Percentiles rank a stretch among this genome's conserved stretches.
Conservation (phyloP, 2,888 invertebrate species). For the Melikaiella ostensackeni region DNA sequence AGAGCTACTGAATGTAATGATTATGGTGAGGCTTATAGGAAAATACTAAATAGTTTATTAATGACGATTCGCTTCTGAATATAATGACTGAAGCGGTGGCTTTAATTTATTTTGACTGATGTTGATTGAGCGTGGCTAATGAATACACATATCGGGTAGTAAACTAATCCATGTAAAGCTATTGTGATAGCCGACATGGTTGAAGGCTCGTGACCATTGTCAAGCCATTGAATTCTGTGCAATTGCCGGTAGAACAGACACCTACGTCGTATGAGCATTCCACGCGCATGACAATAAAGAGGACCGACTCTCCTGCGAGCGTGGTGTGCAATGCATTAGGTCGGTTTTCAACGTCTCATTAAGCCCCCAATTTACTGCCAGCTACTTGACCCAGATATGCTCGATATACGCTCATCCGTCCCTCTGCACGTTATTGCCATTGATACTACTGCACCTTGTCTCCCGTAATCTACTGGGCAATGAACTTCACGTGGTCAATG, state of each 20-base stretch:
- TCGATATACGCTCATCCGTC: slow-evolving; percentile 49
- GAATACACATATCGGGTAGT: slow-evolving; percentile 16
- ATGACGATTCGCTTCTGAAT: not conserved
- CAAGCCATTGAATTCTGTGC: slow-evolving; percentile 40
- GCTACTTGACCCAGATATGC: slow-evolving; percentile 65
- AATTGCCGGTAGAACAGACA: slow-evolving; percentile 41
- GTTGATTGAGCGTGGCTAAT: slow-evolving; percentile 17
- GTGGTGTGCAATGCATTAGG: slow-evolving; percentile 59
- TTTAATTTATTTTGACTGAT: slow-evolving; percentile 3
- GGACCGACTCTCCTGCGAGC: slow-evolving; percentile 37
- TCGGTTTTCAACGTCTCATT: slow-evolving; percentile 67
- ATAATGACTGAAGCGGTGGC: not conserved
- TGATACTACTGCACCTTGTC: slow-evolving; percentile 27
- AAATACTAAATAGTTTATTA: not conserved
- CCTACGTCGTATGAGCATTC: slow-evolving; percentile 31
- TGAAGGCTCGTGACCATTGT: slow-evolving; percentile 37
- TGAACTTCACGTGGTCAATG: slow-evolving; percentile 18
- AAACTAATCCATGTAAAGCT: slow-evolving; percentile 34
- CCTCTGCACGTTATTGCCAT: not conserved
- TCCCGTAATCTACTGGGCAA: not conserved
- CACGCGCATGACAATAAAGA: slow-evolving; percentile 42
- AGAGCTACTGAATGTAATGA: not conserved
- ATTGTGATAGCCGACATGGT: slow-evolving; percentile 27
- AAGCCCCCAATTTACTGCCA: slow-evolving; percentile 64
- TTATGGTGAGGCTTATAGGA: not conserved